Evolutionary conservation across 2,113 vertebrate species (phyloP).

Genomic region (Sapajus apella): DNA sequence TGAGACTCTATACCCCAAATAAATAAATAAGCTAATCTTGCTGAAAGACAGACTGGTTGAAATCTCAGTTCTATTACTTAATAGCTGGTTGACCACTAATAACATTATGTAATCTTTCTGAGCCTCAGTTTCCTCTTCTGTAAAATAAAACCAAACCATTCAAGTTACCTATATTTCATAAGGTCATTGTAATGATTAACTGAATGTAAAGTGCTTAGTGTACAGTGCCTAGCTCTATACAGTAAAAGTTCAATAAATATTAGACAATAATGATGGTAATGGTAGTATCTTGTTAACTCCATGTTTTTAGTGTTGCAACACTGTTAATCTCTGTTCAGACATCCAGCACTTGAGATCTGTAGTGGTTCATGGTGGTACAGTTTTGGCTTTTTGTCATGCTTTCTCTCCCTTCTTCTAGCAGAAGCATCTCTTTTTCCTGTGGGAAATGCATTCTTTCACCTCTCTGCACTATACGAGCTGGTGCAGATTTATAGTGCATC

Average conservation of each 20-base stretch:
- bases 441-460: neutral
- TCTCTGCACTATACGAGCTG: neutral
- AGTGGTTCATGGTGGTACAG: neutral
- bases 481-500: neutral
- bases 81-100: neutral
- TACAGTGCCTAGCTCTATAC: neutral
- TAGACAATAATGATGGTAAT: neutral
- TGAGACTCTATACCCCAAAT: neutral
- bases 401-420: neutral
- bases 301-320: neutral
- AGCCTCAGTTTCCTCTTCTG: neutral
- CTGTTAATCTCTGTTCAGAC: neutral
- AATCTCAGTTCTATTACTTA: slow-evolving; percentile 17
- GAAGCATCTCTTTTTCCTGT: neutral
- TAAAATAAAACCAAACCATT: slow-evolving; percentile 20
- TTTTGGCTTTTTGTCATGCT: neutral
- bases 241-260: neutral
- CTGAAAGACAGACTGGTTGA: neutral
- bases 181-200: neutral
- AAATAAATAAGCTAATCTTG: neutral
- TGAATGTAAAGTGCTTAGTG: slow-evolving; percentile 9
- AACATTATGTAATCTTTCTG: neutral
- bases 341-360: neutral
- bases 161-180: neutral
- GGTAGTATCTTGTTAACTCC: neutral